Base-by-base conservation (phyloP, 2,113 vertebrate genomes). In the Neopipo cinnamomea region DNA sequence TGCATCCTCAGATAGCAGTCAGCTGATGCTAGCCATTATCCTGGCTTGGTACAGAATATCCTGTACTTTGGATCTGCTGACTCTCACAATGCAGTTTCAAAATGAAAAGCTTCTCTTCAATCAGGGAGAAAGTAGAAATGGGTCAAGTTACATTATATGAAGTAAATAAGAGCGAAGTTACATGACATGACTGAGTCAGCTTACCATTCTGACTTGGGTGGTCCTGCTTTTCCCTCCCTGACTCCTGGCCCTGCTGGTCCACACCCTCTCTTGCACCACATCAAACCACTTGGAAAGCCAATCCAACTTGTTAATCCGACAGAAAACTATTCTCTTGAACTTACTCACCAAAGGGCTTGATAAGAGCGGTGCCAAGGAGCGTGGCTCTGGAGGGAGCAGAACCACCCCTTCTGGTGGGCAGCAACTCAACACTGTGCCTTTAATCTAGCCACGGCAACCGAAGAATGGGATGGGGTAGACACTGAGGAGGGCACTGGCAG, bases 221-320 rank as follows among this genome's bases (percentile, higher is more conserved):
- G 95, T 97, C 95, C 91, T 85, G 47, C 94, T 86, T 74, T 79
- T 84, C 76, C 37, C 49, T 96, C 70, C 61, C 89, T 7, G 4
- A 75, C 52, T 95, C 68, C 83, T 81, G 91, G 86, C 68, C 50
- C 68, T 88, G 79, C 75, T 55, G 30, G 52, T 78, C 89, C 94
- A 95, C 94, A 78, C 94, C 94, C 95, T 95, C 65, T 95, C 91
- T 97, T 95, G 90, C 86, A 96, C 91, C 93, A 97, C 94, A 95
- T 95, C 86, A 95, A 96, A 96, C 91, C 61, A 41, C 83, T 87
- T 5, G 1, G 76, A 55, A 84, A 87, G 2, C 68, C 3, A 41
- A 97, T 87, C 84, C 86, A 92, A 78, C 86, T 89, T 44, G 94
- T 87, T 93, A 93, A 94, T 78, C 84, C 91, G 78, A 92, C 73